Conservation (phyloP, 2,113 vertebrate genomes). For the Pomatostomus ruficeps region DNA sequence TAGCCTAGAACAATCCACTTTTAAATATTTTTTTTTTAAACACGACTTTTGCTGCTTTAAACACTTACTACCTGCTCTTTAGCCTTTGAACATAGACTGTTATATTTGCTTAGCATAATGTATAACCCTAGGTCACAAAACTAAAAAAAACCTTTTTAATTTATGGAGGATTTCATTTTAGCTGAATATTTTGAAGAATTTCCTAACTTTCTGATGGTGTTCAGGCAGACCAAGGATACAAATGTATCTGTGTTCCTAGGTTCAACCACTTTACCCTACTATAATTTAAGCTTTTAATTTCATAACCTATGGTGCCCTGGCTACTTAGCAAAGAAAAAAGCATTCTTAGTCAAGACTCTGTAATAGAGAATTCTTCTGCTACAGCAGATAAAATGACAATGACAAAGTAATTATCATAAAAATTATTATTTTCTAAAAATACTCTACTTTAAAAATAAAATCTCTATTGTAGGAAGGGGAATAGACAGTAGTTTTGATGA, state of each 20-base stretch:
- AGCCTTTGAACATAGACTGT: slow-evolving; percentile 43
- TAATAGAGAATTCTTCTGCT: background rate
- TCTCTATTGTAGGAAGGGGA: background rate
- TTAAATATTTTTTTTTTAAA: slow-evolving; percentile 2
- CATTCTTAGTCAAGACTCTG: background rate
- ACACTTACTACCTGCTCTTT: slow-evolving; percentile 64
- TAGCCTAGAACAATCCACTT: slow-evolving; percentile 59
- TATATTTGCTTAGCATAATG: slow-evolving; percentile 57
- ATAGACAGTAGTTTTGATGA: background rate
- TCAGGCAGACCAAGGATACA: background rate
- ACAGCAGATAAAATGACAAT: slow-evolving; percentile 12
- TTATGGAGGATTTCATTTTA: slow-evolving; percentile 51
- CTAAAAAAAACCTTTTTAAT: slow-evolving; percentile 62
- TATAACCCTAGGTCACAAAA: slow-evolving; percentile 60
- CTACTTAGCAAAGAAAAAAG: slow-evolving; percentile 1
- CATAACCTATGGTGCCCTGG: background rate
- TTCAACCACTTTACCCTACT: background rate
- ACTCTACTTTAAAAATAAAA: background rate
- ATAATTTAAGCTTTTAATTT: slow-evolving; percentile 49
- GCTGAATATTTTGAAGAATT: slow-evolving; percentile 43
- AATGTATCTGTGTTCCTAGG: background rate
- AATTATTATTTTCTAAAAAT: slow-evolving; percentile 16
- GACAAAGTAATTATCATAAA: slow-evolving; percentile 39
- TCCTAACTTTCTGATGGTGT: slow-evolving; percentile 25
- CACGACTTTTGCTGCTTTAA: slow-evolving; percentile 28